Percentiles rank a stretch among this genome's conserved stretches.
phyloP scores from a whole-genome alignment of 2,113 vertebrate genomes.

The Ptyas mucosa region DNA sequence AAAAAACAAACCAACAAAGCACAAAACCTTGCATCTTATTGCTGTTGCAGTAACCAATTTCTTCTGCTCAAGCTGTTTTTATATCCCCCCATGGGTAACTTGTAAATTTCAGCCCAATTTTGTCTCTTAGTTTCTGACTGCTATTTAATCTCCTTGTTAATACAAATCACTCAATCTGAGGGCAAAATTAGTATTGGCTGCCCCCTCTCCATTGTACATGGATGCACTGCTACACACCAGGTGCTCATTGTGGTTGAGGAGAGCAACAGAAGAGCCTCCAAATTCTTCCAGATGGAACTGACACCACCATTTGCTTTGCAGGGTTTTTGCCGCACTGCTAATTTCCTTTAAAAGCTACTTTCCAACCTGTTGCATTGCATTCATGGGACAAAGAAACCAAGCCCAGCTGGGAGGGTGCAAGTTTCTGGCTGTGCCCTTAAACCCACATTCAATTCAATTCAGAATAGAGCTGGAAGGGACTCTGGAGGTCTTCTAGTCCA shows the following conservation, averaged over 20 bases:
- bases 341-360: background rate
- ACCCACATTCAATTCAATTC: background rate
- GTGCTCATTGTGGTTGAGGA: background rate
- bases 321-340: background rate
- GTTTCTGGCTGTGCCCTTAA: background rate
- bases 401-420: background rate
- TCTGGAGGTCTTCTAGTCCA: too few relatives aligned
- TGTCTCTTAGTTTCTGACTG: constrained; percentile 14
- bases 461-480: too few relatives aligned
- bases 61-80: constrained; percentile 9
- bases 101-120: constrained; percentile 31
- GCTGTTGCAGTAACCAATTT: constrained; percentile 4
- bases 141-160: constrained; percentile 53
- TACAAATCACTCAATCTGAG: constrained; percentile 41
- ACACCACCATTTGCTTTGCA: background rate
- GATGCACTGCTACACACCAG: background rate
- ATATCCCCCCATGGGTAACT: constrained; percentile 4
- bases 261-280: background rate
- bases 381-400: background rate
- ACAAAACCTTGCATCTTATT: constrained; percentile 9
- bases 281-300: background rate
- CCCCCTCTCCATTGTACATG: background rate
- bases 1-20: background rate
- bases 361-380: background rate
- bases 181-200: background rate